Conservation (phyloP, 2,888 invertebrate genomes). For the Tenodera sinensis region DNA sequence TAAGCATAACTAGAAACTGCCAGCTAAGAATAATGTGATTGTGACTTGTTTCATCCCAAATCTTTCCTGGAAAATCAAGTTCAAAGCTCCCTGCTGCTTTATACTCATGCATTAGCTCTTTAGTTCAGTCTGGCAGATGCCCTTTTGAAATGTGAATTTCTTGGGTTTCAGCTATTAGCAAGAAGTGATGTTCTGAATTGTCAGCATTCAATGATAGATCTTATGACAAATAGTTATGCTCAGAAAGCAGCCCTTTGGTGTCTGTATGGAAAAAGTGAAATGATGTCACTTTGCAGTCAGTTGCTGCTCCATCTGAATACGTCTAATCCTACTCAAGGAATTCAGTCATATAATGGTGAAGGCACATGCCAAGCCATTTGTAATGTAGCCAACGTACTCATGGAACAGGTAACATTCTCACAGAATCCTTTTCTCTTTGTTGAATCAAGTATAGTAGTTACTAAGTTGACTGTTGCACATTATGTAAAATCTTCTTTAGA, state of each 20-base stretch:
- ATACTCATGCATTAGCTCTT: too few species aligned
- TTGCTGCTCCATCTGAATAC: conserved; percentile 72
- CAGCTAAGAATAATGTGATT: too few species aligned
- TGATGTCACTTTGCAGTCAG: conserved; percentile 77
- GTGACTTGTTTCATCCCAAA: too few species aligned
- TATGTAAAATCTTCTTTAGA: neutral
- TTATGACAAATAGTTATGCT: conserved; percentile 74
- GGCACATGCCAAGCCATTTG: conserved; percentile 67
- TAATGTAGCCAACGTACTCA: conserved; percentile 58
- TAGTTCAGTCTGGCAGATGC: too few species aligned
- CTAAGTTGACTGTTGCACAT: neutral
- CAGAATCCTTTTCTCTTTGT: neutral
- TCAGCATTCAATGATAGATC: conserved; percentile 75
- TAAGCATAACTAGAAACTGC: too few species aligned
- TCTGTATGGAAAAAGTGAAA: conserved; percentile 82
- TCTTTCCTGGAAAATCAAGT: too few species aligned
- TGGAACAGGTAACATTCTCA: conserved; percentile 43
- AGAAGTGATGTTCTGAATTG: conserved; percentile 84
- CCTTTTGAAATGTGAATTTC: neutral
- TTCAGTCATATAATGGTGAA: conserved; percentile 58
- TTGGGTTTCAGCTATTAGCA: conserved; percentile 59
- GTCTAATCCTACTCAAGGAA: conserved; percentile 39
- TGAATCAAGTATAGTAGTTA: neutral
- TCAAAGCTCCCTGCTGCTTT: too few species aligned
- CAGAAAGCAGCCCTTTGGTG: conserved; percentile 85